phyloP scores from a whole-genome alignment of 92 coral and sea anemone genomes.

The Muricea muricata region DNA sequence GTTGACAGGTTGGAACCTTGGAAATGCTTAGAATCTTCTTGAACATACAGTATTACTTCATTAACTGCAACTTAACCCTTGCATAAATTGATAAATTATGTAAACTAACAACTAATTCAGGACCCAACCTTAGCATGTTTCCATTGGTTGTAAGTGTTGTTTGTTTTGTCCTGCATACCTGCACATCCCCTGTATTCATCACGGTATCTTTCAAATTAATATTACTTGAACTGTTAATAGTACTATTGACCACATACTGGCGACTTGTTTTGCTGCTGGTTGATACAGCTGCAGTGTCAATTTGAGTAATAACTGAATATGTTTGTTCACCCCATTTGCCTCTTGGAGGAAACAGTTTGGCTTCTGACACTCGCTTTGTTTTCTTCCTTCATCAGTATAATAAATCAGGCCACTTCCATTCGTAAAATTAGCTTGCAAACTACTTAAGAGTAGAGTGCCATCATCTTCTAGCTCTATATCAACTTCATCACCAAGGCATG shows the following conservation, averaged over 20 bases:
- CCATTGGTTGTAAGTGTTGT: slow-evolving; percentile 40
- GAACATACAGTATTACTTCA: too few species aligned
- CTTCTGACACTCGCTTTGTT: slow-evolving; percentile 18
- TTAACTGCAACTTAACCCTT: too few species aligned
- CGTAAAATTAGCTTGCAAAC: slow-evolving; percentile 25
- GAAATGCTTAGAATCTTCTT: too few species aligned
- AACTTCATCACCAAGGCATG: slow-evolving; percentile 41
- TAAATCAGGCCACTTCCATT: slow-evolving; percentile 43
- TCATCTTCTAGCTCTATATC: slow-evolving; percentile 47
- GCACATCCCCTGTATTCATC: slow-evolving; percentile 35
- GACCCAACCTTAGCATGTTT: slow-evolving; percentile 42
- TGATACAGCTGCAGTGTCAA: too few species aligned
- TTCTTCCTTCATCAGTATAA: slow-evolving; percentile 10
- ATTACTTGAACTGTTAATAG: neutral
- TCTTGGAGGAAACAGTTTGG: slow-evolving; percentile 49
- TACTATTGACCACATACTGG: too few species aligned
- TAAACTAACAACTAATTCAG: too few species aligned
- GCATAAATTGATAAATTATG: too few species aligned
- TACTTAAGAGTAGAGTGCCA: slow-evolving; percentile 36
- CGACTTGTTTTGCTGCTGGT: too few species aligned
- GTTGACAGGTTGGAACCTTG: too few species aligned
- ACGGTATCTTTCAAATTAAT: slow-evolving; percentile 26
- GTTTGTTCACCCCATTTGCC: slow-evolving; percentile 37
- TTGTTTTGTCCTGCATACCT: slow-evolving; percentile 59
- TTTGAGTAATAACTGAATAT: slow-evolving; percentile 38